A percentile compares a stretch with the other conserved stretches of the same genome.
phyloP scores from a whole-genome alignment of 1,140 invertebrate species.

The Orussus abietinus region DNA sequence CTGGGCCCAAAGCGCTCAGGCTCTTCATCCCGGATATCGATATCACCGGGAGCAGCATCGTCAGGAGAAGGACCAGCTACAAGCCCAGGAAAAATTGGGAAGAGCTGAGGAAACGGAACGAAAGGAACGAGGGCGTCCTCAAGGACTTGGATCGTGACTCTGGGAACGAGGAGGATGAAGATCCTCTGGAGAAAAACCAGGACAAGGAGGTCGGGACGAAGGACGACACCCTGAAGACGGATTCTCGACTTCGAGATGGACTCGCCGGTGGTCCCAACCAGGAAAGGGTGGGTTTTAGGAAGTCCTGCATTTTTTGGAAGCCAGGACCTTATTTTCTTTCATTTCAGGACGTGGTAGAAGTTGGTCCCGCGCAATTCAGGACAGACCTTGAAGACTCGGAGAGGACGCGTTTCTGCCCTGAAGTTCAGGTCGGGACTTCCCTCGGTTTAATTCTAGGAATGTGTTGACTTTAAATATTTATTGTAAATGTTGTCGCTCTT shows the following conservation, averaged over 20 bases:
- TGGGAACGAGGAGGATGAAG: conserved; percentile 42
- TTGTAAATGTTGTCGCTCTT: too few relatives aligned
- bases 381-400: too few relatives aligned
- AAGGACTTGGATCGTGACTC: conserved; percentile 40
- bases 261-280: neutral
- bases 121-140: conserved; percentile 46
- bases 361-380: too few relatives aligned
- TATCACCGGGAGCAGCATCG: conserved; percentile 49
- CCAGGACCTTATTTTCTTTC: too few relatives aligned
- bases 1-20: conserved; percentile 53
- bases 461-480: too few relatives aligned
- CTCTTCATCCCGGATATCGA: conserved; percentile 56
- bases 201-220: neutral
- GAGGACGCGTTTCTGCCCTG: too few relatives aligned
- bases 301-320: too few relatives aligned
- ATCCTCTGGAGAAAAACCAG: conserved; percentile 29
- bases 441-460: too few relatives aligned
- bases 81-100: conserved; percentile 51
- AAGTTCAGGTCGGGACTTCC: too few relatives aligned
- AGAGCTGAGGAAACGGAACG: conserved; percentile 44
- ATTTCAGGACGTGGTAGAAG: too few relatives aligned
- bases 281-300: too few relatives aligned
- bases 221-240: neutral
- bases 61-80: conserved; percentile 50
- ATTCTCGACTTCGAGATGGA: neutral